phyloP scores from a whole-genome alignment of 2,113 vertebrate genomes.

The Leuciscus idus region DNA sequence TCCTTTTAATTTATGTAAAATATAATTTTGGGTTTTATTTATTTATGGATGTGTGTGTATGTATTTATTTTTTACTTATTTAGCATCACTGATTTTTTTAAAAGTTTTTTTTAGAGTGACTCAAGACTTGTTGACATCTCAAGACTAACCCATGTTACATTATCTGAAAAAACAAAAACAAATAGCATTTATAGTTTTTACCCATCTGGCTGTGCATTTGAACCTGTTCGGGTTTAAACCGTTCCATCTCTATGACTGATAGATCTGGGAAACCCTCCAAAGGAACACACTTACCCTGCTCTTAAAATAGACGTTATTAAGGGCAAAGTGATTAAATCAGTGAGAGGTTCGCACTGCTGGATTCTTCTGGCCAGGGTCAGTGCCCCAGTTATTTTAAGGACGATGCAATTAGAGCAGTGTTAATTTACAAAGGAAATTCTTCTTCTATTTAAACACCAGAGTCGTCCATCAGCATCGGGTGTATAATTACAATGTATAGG shows the following conservation, averaged over 20 bases:
- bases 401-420: constrained; percentile 53
- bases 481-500: constrained; percentile 51
- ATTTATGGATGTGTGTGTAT: too few relatives aligned
- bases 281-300: constrained; percentile 25
- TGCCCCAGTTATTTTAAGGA: constrained; percentile 51
- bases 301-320: constrained; percentile 59
- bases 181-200: not conserved
- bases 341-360: constrained; percentile 26
- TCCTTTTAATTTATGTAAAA: too few relatives aligned
- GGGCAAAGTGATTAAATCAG: constrained; percentile 54
- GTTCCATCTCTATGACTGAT: not conserved
- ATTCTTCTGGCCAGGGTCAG: constrained; percentile 45
- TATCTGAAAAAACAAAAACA: too few relatives aligned
- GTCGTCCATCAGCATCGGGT: constrained; percentile 32
- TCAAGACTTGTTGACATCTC: too few relatives aligned
- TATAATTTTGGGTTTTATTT: too few relatives aligned
- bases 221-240: not conserved
- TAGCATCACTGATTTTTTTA: too few relatives aligned
- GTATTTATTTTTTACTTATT: too few relatives aligned
- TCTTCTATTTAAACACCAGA: constrained; percentile 49
- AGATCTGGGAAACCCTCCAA: constrained; percentile 26
- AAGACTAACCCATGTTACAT: too few relatives aligned
- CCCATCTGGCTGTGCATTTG: not conserved
- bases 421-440: constrained; percentile 53
- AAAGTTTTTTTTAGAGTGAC: too few relatives aligned